Conservation (phyloP, 2,888 invertebrate species). For the Drosophila subquinaria region DNA sequence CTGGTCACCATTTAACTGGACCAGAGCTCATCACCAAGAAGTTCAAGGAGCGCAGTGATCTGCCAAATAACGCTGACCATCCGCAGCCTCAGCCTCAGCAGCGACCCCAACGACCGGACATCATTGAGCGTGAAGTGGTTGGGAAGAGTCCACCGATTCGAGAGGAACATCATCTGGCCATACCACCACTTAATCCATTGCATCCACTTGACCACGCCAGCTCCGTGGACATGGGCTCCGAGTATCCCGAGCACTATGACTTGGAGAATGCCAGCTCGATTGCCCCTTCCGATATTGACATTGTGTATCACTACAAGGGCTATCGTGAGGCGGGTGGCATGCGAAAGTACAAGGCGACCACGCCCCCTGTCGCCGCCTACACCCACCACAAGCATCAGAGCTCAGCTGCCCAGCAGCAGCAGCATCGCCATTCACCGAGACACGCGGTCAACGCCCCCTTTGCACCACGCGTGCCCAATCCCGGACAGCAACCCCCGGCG, state of each 20-base stretch:
- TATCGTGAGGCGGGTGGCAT: constrained; percentile 94
- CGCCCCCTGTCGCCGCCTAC: constrained; percentile 92
- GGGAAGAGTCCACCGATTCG: constrained; percentile 93
- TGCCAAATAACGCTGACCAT: constrained; percentile 88
- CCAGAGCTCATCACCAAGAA: constrained; percentile 95
- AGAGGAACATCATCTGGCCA: constrained; percentile 93
- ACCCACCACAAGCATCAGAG: constrained; percentile 91
- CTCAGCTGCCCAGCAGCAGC: constrained; percentile 89
- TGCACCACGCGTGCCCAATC: constrained; percentile 90
- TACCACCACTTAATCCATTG: constrained; percentile 90
- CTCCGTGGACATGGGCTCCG: constrained; percentile 91
- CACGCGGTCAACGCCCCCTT: constrained; percentile 88
- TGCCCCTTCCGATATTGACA: constrained; percentile 98
- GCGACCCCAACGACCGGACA: constrained; percentile 95
- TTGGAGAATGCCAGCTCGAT: constrained; percentile 98
- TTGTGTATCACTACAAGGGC: constrained; percentile 98
- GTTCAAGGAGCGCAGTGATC: constrained; percentile 92
- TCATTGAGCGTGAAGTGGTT: constrained; percentile 95
- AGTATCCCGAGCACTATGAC: constrained; percentile 96
- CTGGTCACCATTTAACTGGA: constrained; percentile 90
- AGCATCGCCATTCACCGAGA: constrained; percentile 92
- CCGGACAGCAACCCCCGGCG: constrained; percentile 89
- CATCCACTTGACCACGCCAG: constrained; percentile 91
- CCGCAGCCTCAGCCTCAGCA: constrained; percentile 87
- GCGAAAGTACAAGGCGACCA: constrained; percentile 94